Evolutionary conservation across 2,888 invertebrate species (phyloP), one percentile per base, ranked within the genome.

Genomic region (Ethmia dodecea): DNA sequence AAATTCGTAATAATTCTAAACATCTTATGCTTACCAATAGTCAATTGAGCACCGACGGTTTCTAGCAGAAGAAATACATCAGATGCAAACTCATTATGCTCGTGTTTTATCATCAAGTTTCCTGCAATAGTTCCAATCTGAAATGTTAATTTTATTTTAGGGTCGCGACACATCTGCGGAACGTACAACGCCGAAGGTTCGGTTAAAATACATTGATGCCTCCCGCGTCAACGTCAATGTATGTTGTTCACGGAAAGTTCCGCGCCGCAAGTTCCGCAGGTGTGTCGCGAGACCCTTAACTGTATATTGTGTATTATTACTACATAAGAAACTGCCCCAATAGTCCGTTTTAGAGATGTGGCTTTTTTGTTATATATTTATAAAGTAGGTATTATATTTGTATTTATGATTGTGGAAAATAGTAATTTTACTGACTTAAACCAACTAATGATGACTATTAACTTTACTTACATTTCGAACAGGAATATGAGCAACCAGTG

Each of bases 401-500:
- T n/a, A n/a, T n/a, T n/a, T n/a, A n/a, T n/a, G n/a, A n/a, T n/a
- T n/a, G n/a, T n/a, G n/a, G n/a, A n/a, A n/a, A n/a, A 10, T 26
- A 2, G 26, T 26, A 9, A 13, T 13, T 0, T 27, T 9, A 27
- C 2, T 13, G 3, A 22, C 8, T n/a, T 9, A 20, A 22, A 22
- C 3, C 8, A 22, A 8, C 8, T 22, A n/a, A n/a, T 22, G 1
- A 22, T n/a, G 22, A 10, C 13, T 13, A 8, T n/a, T n/a, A 27
- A 30, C 11, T n/a, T 65, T 20, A 18, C 13, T 26, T 73, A 92
- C 92, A 71, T 94, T 94, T 76, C 93, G 80, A 1, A 94, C 90
- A 10, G 92, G 90, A 32, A 91, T 88, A 64, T 91, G 91, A 9
- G 93, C 94, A 5, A 94, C 89, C 31, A 91, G 63, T 53, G 91